Evolutionary conservation across 2,113 vertebrate genomes (phyloP).

Genomic region (Sorex fumeus): DNA sequence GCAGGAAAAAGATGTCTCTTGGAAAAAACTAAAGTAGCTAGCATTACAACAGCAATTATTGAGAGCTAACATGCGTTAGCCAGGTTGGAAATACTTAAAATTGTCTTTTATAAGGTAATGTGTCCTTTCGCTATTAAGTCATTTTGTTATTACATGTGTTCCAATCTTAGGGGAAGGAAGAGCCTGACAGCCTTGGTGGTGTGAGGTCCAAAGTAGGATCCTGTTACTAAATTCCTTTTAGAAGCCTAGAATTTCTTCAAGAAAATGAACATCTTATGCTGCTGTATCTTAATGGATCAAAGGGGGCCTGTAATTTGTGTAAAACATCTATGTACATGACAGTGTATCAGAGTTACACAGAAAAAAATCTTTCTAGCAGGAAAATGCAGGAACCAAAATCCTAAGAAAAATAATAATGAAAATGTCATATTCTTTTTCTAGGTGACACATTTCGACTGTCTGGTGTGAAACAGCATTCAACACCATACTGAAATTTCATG

Average conservation of each 20-base stretch:
- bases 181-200: conserved; percentile 69
- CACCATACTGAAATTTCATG: conserved; percentile 73
- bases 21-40: conserved; percentile 47
- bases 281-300: conserved; percentile 80
- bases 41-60: conserved; percentile 71
- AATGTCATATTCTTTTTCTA: conserved; percentile 78
- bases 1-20: conserved; percentile 57
- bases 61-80: conserved; percentile 40
- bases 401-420: conserved; percentile 60
- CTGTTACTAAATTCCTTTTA: conserved; percentile 84
- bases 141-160: conserved; percentile 84
- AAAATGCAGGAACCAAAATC: conserved; percentile 62
- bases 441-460: conserved; percentile 61
- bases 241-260: conserved; percentile 77
- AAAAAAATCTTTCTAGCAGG: conserved; percentile 49
- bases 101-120: conserved; percentile 81
- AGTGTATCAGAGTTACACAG: conserved; percentile 40
- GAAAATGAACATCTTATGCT: conserved; percentile 77
- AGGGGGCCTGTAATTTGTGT: conserved; percentile 67
- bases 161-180: conserved; percentile 68
- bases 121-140: conserved; percentile 74
- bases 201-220: conserved; percentile 77
- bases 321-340: conserved; percentile 68
- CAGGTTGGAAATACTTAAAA: conserved; percentile 85
- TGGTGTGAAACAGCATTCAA: conserved; percentile 80